These are phyloP conservation scores for Noctua janthe DNA, from an alignment of 2,888 invertebrate species.

Conservation along the genomic window DNA sequence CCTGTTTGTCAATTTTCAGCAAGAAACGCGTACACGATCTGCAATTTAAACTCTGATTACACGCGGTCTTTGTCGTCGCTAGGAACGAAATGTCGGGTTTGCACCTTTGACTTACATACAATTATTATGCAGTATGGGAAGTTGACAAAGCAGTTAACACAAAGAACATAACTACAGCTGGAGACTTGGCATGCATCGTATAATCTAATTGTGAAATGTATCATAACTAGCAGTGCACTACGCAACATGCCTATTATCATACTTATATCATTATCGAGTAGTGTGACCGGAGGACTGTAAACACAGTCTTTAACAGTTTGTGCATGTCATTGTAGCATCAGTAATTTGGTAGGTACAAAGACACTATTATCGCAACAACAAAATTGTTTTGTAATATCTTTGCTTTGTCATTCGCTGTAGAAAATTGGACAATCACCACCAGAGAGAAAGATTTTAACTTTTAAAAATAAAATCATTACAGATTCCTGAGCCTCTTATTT, in stretches of 20 bases:
- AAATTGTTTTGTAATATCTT: neutral
- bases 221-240: slow-evolving; percentile 1
- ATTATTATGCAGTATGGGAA: neutral
- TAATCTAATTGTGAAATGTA: slow-evolving; percentile 17
- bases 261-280: slow-evolving; percentile 10
- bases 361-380: neutral
- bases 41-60: neutral
- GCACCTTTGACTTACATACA: neutral
- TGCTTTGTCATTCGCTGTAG: neutral
- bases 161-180: neutral
- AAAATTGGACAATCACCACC: neutral
- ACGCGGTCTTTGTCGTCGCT: neutral
- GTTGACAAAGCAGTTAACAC: neutral
- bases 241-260: neutral
- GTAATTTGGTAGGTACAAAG: neutral
- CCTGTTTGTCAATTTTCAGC: neutral
- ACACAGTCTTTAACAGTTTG: slow-evolving; percentile 3
- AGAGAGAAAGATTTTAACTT: neutral
- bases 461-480: neutral
- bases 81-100: neutral
- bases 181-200: slow-evolving; percentile 6
- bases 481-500: neutral
- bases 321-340: slow-evolving; percentile 27
- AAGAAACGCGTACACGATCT: neutral
- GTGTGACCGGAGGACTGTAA: neutral